phyloP scores from a whole-genome alignment of 1,140 invertebrate species.

The Calephelis nemesis region DNA sequence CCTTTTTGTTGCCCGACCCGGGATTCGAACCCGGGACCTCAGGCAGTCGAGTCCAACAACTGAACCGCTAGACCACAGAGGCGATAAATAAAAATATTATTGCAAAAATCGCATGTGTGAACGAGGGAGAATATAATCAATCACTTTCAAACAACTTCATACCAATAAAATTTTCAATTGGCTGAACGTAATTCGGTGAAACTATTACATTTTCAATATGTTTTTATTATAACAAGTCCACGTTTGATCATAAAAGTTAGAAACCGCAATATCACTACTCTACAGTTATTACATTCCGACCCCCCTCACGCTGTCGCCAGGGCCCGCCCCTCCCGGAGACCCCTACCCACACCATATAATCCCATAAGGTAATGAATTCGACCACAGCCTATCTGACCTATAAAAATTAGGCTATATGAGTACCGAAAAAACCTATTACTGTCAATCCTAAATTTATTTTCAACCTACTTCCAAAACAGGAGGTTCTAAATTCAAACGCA shows the following conservation, averaged over 20 bases:
- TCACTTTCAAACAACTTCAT: neutral
- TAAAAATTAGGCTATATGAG: constrained; percentile 63
- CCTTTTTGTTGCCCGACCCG: too few relatives aligned
- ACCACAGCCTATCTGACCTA: constrained; percentile 61
- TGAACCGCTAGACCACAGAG: too few relatives aligned
- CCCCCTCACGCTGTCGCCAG: constrained; percentile 54
- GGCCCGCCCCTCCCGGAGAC: constrained; percentile 34
- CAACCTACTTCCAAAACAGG: too few relatives aligned
- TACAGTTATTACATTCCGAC: constrained; percentile 66
- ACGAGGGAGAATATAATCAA: too few relatives aligned
- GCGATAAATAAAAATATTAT: too few relatives aligned
- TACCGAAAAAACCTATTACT: constrained; percentile 1
- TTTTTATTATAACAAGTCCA: constrained; percentile 44
- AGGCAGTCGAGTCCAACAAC: too few relatives aligned
- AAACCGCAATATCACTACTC: constrained; percentile 70
- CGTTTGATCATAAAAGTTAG: constrained; percentile 54
- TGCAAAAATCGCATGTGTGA: too few relatives aligned
- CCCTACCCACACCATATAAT: constrained; percentile 39
- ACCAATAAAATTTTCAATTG: constrained; percentile 23
- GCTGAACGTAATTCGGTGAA: constrained; percentile 22
- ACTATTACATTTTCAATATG: constrained; percentile 44
- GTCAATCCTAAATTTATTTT: too few relatives aligned
- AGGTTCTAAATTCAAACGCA: too few relatives aligned
- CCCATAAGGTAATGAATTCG: constrained; percentile 66
- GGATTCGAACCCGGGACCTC: too few relatives aligned